Evolutionary conservation across 2,888 invertebrate genomes (phyloP), one percentile per base, ranked within the genome.

Genomic region (Dromius quadrimaculatus): DNA sequence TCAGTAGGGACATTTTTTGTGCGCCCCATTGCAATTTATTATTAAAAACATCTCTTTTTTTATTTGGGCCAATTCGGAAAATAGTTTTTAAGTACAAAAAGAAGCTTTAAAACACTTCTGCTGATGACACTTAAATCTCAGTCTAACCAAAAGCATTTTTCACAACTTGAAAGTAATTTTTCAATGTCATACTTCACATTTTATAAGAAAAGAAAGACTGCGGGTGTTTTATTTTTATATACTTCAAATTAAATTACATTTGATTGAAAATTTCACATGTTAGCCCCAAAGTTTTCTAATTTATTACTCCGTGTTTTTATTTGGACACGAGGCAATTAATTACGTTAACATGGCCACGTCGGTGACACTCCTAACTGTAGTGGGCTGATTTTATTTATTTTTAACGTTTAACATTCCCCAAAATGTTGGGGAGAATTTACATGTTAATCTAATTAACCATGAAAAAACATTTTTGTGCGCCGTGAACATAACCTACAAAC

Each of bases 271-370:
- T 9, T 32, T 9, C 9, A 32, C 57, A 66, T 66, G 66, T 66
- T 34, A 41, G 13, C 17, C 38, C 54, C 63, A 28, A 66, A 66
- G 54, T 66, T 66, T 66, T 41, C 66, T 66, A 66, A 66, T 66
- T 66, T 66, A 66, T 66, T 66, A 66, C 50, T 54, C 66, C 57
- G 36, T 66, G 66, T 66, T 66, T 66, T 66, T 54, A 54, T 66
- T 66, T 66, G 38, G 54, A 54, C 66, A 54, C 45, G 57, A 57
- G 54, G 22, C 66, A 41, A 66, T 66, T 66, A 66, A 66, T 66
- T 66, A 66, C 66, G 50, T 57, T 66, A 57, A 54, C 66, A 66
- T 54, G 54, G 54, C 57, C 41, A 23, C 15, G 41, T 66, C 66
- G 57, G 22, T 13, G 54, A 54, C 66, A 54, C 45, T 50, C 57